phyloP scores from a whole-genome alignment of 1,140 invertebrate genomes.

The Bradysia coprophila region DNA sequence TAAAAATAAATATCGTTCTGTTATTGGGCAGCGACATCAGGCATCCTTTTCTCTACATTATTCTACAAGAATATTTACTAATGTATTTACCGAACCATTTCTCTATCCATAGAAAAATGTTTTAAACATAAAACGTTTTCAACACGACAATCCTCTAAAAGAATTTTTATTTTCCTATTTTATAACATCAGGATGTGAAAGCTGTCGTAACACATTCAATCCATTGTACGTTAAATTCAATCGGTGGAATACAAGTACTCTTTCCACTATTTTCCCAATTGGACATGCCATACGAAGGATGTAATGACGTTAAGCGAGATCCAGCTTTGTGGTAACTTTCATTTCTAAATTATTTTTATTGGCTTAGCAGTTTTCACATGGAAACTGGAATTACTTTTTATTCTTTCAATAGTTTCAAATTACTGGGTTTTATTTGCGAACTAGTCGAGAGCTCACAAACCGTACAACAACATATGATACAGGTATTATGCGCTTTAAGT shows the following conservation, averaged over 20 bases:
- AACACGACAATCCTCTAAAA: no score
- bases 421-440: constrained; percentile 93
- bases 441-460: constrained; percentile 90
- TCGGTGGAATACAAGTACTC: constrained; percentile 96
- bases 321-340: constrained; percentile 60
- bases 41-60: no score
- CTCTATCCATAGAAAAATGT: no score
- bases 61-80: no score
- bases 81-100: no score
- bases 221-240: constrained; percentile 95
- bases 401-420: constrained; percentile 62
- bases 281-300: constrained; percentile 74
- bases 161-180: no score
- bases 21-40: no score
- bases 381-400: no score
- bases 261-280: constrained; percentile 97
- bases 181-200: constrained; percentile 92
- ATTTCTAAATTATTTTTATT: neutral
- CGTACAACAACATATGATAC: constrained; percentile 97
- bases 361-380: neutral
- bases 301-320: constrained; percentile 62
- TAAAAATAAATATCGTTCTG: no score
- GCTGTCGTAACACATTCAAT: constrained; percentile 98
- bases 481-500: no score
- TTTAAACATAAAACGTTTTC: no score